Evolutionary conservation across 2,113 vertebrate species (phyloP), one percentile per base, ranked within the genome.

Genomic region (Myotis brandtii): DNA sequence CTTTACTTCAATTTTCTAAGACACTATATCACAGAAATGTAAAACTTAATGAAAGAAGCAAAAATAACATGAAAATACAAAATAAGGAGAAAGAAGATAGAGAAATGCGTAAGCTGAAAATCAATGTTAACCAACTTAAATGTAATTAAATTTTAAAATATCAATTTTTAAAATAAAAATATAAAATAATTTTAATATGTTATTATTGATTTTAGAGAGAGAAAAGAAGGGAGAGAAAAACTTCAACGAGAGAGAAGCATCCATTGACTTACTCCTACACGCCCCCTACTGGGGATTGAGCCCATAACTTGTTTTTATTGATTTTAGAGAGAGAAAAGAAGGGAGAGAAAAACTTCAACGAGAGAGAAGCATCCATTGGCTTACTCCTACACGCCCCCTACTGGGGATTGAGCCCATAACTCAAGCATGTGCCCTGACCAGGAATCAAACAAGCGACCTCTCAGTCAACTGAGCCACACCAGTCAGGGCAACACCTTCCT

Each of bases 1-100:
- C 52, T 88, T 96, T 79, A 84, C 84, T 93, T 93, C 52, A 83
- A 21, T 91, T 13, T 59, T 21, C 32, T 91, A 91, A 85, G 6
- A 50, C 4, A 66, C 62, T 66, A 9, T 72, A 43, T 86, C 20
- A 94, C 7, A 64, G 2, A 90, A 75, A 32, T 50, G 30, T 4
- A 82, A 82, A 59, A 89, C 13, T 59, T 46, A 18, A 76, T n/a
- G 37, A 80, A 91, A 7, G 21, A 91, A 76, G 20, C 50, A 87
- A 82, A 86, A 79, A 75, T 52, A 91, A 86, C 25, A n/a, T 54
- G 2, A 82, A 92, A 54, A 85, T 23, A 46, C 40, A 83, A 91
- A 76, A 27, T 69, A 86, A 12, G 11, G 7, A 84, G 7, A 94
- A 95, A 54, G 10, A 79, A 76, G 14, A 34, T 52, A 69, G 0